Conservation (phyloP, 2,113 vertebrate species). For the Poecilia latipinna region DNA sequence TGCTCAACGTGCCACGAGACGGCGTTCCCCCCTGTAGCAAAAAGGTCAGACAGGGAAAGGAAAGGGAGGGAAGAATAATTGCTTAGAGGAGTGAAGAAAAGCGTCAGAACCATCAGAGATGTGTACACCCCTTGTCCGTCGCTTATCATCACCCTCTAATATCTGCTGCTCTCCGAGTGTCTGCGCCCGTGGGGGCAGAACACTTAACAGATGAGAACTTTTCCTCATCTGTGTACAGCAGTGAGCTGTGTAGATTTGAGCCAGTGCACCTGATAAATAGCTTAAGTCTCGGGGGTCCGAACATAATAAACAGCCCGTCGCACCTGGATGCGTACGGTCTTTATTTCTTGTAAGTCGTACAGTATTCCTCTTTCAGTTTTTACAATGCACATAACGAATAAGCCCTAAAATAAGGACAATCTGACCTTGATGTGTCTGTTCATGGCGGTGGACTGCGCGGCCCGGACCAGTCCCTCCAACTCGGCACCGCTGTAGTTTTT, state of each 20-base stretch:
- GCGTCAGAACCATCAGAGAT: conserved; percentile 68
- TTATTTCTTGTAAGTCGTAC: no score
- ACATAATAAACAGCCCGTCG: not conserved
- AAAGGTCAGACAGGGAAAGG: conserved; percentile 61
- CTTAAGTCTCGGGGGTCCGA: conserved; percentile 7
- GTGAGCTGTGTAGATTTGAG: no score
- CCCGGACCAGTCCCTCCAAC: conserved; percentile 93
- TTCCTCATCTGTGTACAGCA: conserved; percentile 23
- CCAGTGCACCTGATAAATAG: conserved; percentile 61
- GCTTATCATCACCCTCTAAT: conserved; percentile 88
- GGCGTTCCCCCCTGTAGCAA: conserved; percentile 44
- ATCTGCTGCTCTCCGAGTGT: conserved; percentile 46
- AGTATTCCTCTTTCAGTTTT: no score
- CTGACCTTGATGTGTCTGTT: conserved; percentile 96
- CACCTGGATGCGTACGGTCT: no score
- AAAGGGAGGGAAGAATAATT: conserved; percentile 34
- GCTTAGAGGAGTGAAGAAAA: conserved; percentile 51
- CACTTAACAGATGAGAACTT: conserved; percentile 53
- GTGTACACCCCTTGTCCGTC: conserved; percentile 77
- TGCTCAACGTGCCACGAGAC: conserved; percentile 40
- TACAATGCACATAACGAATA: not conserved
- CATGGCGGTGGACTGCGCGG: conserved; percentile 97
- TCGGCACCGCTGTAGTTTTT: conserved; percentile 98
- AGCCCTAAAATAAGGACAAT: not conserved
- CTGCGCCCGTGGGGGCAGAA: conserved; percentile 10